Conservation (phyloP, 1,140 invertebrate species). For the Leptopilina clavipes region DNA sequence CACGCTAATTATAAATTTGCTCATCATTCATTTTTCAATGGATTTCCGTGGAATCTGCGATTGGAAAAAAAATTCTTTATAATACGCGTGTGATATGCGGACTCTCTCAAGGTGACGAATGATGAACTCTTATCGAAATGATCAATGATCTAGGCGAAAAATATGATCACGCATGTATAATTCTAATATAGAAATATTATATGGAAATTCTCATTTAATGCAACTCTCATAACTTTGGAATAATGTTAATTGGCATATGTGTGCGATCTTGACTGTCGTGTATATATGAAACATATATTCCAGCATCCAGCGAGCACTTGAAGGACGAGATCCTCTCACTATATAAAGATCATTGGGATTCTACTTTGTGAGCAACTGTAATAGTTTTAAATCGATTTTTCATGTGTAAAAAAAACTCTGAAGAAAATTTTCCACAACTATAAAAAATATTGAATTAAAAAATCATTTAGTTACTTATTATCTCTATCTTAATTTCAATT, state of each 20-base stretch:
- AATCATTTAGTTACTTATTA: no score
- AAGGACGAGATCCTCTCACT: constrained; percentile 58
- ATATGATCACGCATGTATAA: constrained; percentile 37
- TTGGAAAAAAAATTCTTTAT: neutral
- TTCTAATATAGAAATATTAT: constrained; percentile 49
- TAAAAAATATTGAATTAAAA: no score
- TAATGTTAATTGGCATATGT: constrained; percentile 59
- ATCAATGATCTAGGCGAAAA: constrained; percentile 28
- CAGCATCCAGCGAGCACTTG: constrained; percentile 43
- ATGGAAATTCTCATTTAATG: constrained; percentile 28
- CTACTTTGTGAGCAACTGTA: neutral
- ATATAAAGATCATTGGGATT: constrained; percentile 42
- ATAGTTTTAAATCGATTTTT: no score
- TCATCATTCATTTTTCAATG: constrained; percentile 30
- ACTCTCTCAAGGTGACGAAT: constrained; percentile 24
- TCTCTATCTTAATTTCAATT: no score
- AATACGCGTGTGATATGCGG: neutral
- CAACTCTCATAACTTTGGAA: constrained; percentile 18
- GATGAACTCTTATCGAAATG: constrained; percentile 13
- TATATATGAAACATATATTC: constrained; percentile 27
- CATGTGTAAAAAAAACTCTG: no score
- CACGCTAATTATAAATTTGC: constrained; percentile 26
- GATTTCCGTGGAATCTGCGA: constrained; percentile 4
- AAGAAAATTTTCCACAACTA: no score
- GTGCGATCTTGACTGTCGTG: constrained; percentile 54